Conservation (phyloP, 1,140 invertebrate species). For the Drosophila albomicans region DNA sequence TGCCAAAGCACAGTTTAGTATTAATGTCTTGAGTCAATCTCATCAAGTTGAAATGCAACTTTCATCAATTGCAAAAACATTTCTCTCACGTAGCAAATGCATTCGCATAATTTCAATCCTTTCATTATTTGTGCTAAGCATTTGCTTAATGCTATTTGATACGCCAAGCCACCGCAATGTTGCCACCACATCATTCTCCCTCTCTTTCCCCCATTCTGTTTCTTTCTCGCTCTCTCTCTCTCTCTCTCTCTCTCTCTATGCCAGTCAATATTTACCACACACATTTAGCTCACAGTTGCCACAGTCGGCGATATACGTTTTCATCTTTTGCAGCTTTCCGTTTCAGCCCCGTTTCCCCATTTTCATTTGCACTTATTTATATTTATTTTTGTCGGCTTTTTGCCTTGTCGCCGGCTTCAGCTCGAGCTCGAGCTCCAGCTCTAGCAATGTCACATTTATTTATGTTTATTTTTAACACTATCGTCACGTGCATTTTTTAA, state of each 20-base stretch:
- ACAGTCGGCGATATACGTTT: conserved; percentile 48
- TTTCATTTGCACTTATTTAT: conserved; percentile 71
- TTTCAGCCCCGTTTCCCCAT: conserved; percentile 58
- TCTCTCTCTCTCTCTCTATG: neutral
- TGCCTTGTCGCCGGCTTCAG: conserved; percentile 7
- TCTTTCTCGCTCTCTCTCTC: neutral
- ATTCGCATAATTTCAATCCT: conserved; percentile 13
- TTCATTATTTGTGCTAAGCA: conserved; percentile 41
- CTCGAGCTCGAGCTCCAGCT: neutral
- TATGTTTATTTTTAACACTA: conserved; percentile 71
- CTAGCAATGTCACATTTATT: conserved; percentile 45
- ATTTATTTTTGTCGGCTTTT: conserved; percentile 62
- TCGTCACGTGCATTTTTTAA: conserved; percentile 61
- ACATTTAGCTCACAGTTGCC: conserved; percentile 62
- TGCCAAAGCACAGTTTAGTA: no score
- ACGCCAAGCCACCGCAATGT: neutral
- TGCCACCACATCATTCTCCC: neutral
- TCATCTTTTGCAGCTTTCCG: conserved; percentile 35
- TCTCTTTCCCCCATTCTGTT: no score
- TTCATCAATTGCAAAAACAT: conserved; percentile 1
- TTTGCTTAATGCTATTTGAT: conserved; percentile 67
- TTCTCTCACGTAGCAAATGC: conserved; percentile 9
- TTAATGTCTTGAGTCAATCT: neutral
- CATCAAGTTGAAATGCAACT: conserved; percentile 12
- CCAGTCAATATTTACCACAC: conserved; percentile 70